Evolutionary conservation across 2,113 vertebrate genomes (phyloP).

Genomic region (Ageneiosus marmoratus): DNA sequence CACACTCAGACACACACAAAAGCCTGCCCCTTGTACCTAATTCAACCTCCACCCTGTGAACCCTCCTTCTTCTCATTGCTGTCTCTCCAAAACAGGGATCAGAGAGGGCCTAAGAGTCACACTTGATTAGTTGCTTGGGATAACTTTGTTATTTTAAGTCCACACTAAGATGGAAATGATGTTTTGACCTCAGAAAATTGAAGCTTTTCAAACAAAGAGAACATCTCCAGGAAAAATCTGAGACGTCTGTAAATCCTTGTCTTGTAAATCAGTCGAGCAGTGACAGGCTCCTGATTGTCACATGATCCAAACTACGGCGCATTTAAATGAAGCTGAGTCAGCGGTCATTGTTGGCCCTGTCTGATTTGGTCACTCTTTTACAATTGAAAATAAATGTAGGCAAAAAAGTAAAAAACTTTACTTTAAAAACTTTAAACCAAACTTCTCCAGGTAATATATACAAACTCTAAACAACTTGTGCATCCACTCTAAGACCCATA

Average conservation of each 20-base stretch:
- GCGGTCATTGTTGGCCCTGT: background rate
- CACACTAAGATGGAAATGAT: background rate
- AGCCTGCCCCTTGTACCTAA: slow-evolving; percentile 25
- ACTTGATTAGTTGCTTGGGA: slow-evolving; percentile 51
- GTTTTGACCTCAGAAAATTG: background rate
- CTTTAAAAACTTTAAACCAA: too few species aligned
- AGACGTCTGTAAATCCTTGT: background rate
- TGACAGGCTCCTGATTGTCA: background rate
- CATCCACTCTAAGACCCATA: background rate
- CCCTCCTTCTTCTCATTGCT: slow-evolving; percentile 6
- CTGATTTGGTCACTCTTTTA: background rate
- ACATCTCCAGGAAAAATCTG: background rate
- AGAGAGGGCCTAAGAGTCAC: slow-evolving; percentile 39
- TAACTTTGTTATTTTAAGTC: slow-evolving; percentile 52
- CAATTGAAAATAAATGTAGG: too few species aligned
- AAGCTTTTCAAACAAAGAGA: background rate
- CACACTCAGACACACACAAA: background rate
- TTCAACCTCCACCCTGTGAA: slow-evolving; percentile 21
- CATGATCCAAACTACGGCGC: background rate
- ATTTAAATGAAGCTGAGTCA: background rate
- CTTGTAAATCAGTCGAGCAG: background rate
- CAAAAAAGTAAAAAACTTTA: background rate
- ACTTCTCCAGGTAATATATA: background rate
- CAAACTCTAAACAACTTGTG: background rate
- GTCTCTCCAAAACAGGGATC: background rate